Conservation (phyloP, 1,140 invertebrate species). For the Laodelphax striatellus region DNA sequence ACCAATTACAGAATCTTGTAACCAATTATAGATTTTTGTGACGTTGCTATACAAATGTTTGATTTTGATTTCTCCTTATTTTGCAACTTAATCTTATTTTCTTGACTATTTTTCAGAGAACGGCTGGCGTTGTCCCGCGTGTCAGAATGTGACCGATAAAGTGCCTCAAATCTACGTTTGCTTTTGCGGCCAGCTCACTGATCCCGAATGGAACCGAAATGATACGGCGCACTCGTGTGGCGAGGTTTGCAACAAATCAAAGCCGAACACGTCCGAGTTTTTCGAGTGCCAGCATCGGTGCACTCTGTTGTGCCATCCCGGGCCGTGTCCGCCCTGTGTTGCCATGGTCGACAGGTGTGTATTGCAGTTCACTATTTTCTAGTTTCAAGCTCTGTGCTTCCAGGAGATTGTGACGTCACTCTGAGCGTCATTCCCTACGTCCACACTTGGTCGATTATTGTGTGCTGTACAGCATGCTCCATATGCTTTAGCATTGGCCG, state of each 20-base stretch:
- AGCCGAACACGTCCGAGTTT: constrained; percentile 30
- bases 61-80: too few relatives aligned
- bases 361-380: not conserved
- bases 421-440: too few relatives aligned
- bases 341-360: constrained; percentile 35
- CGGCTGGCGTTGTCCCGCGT: constrained; percentile 88
- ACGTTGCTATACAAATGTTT: too few relatives aligned
- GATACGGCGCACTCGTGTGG: constrained; percentile 83
- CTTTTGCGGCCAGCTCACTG: constrained; percentile 64
- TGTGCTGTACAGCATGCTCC: too few relatives aligned
- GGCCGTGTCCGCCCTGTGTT: constrained; percentile 57
- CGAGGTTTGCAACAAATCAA: constrained; percentile 58
- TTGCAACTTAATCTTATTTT: too few relatives aligned
- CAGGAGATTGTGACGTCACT: too few relatives aligned
- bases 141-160: constrained; percentile 57
- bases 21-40: too few relatives aligned
- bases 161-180: constrained; percentile 66
- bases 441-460: too few relatives aligned
- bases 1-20: too few relatives aligned
- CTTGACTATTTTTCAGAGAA: constrained; percentile 37
- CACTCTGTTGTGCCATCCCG: constrained; percentile 83
- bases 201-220: constrained; percentile 58
- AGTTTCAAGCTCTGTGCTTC: too few relatives aligned
- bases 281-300: constrained; percentile 66
- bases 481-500: too few relatives aligned